phyloP scores from a whole-genome alignment of 1,140 invertebrate genomes.

The Cotesia vestalis region DNA sequence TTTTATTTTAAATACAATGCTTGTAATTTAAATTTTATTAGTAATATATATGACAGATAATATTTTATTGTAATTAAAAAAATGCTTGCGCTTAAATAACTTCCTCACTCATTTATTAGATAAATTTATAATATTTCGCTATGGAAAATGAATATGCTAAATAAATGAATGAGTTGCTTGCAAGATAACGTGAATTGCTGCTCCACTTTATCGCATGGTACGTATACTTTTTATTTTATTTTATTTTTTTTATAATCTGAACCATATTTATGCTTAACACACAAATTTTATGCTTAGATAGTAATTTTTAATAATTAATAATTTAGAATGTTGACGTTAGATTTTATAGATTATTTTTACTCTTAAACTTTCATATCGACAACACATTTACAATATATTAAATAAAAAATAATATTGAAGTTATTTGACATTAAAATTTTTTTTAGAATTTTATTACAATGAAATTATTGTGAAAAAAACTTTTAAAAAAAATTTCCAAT shows the following conservation, averaged over 20 bases:
- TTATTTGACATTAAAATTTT: too few species aligned
- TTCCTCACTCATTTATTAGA: background rate
- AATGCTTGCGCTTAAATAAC: conserved; percentile 19
- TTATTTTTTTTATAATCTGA: conserved; percentile 36
- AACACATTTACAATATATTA: too few species aligned
- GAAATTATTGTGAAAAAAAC: too few species aligned
- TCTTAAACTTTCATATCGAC: too few species aligned
- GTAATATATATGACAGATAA: too few species aligned
- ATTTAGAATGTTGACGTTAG: too few species aligned
- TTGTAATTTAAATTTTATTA: background rate
- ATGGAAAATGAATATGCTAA: background rate
- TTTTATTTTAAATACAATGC: background rate
- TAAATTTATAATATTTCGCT: background rate
- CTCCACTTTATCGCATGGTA: conserved; percentile 58
- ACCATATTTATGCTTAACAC: conserved; percentile 29
- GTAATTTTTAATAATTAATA: conserved; percentile 21
- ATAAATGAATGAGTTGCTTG: conserved; percentile 57
- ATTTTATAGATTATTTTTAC: too few species aligned
- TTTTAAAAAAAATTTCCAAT: too few species aligned
- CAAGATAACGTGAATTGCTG: conserved; percentile 54
- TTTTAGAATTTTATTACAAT: too few species aligned
- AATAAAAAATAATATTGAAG: too few species aligned
- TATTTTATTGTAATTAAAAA: conserved; percentile 2
- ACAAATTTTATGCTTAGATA: background rate
- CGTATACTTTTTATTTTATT: conserved; percentile 52